Evolutionary conservation across 2,797 vertebrate species (phyloP), one percentile per base, ranked within the genome.

Genomic region (Phalloptychus januarius): DNA sequence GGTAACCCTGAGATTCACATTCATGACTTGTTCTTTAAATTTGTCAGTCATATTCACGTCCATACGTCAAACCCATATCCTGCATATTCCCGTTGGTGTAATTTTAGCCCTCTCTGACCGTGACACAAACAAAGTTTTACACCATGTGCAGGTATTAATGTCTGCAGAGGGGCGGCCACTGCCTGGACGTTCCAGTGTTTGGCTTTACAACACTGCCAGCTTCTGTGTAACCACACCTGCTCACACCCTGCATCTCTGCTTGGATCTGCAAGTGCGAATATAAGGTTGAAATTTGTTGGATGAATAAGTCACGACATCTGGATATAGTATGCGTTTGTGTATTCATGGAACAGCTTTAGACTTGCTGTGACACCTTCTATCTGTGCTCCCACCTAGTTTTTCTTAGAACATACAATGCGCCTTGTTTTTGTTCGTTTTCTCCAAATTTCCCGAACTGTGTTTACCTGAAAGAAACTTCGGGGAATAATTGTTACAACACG

Each of bases 121-220:
- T 79, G 48, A 72, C 50, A 78, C 76, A 83, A 84, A 87, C 85
- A 87, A 75, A 86, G 45, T 74, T 77, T 91, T 90, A 85, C 76
- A 87, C 82, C 86, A 82, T 82, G 79, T 72, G 65, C 73, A 82
- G 63, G 79, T 75, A 84, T 87, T 77, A 74, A 36, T 40, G 10
- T 73, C 31, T 25, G 33, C 13, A 38, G 56, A 36, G 33, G 31
- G 31, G 75, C 52, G 72, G 78, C 28, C 82, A 86, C 71, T 65
- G 67, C 11, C 69, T 54, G 15, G 80, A 58, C 61, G 31, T 38
- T 65, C 18, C 33, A 63, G 18, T 63, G 61, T 63, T 63, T 63
- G 61, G 61, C 61, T 63, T 63, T 36, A 63, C 31, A 38, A 65
- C 81, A 86, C 71, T 7, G 56, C 0, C 5, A 61, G 72, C 38